Evolutionary conservation across 2,888 invertebrate species (phyloP).

Genomic region (Tuberolachnus salignus): DNA sequence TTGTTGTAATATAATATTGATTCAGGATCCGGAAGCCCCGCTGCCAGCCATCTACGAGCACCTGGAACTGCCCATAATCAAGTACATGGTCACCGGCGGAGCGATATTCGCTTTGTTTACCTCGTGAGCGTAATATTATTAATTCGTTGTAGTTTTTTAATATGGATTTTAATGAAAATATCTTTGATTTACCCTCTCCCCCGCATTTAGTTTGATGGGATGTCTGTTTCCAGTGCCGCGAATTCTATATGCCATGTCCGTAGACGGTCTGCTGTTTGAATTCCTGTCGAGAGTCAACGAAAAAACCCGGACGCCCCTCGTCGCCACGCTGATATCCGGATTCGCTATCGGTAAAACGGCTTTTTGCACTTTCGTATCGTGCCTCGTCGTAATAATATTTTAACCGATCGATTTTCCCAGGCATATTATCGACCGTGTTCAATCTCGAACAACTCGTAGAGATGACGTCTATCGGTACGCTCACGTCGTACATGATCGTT

Average conservation of each 20-base stretch:
- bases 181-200: constrained; percentile 70
- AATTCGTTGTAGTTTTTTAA: not conserved
- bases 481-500: constrained; percentile 89
- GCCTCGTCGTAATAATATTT: no score
- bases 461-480: constrained; percentile 94
- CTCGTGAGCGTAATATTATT: constrained; percentile 61
- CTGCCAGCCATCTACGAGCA: constrained; percentile 83
- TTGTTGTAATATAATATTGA: no score
- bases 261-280: constrained; percentile 83
- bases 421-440: constrained; percentile 83
- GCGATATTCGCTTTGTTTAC: constrained; percentile 91
- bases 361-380: no score
- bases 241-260: constrained; percentile 88
- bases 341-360: constrained; percentile 72
- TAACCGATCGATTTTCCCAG: constrained; percentile 63
- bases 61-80: constrained; percentile 77
- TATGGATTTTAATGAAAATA: not conserved
- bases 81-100: constrained; percentile 89
- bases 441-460: constrained; percentile 89
- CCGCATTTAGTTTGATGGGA: constrained; percentile 71
- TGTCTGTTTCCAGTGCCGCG: constrained; percentile 88
- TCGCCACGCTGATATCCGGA: constrained; percentile 79
- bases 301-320: constrained; percentile 78
- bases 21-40: constrained; percentile 79
- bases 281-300: constrained; percentile 73